Percentiles rank a stretch among this genome's conserved stretches.
phyloP scores from a whole-genome alignment of 2,113 vertebrate genomes.

The rat (Rattus norvegicus) region GRCr8 NC_086027.1:70463001-70463500 shows the following conservation, averaged over 20 bases:
- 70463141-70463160: conserved; percentile 5
- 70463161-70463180: neutral
- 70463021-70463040: neutral
- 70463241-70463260: neutral
- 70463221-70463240: neutral
- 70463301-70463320: neutral
- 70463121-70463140: conserved; percentile 20
- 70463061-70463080: neutral
- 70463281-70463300: neutral
- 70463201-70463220: neutral
- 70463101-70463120: conserved; percentile 32
- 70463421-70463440: neutral
- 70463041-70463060: conserved; percentile 26
- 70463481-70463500: neutral
- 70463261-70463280: neutral
- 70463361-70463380: neutral
- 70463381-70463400: neutral
- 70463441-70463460: neutral
- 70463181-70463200: neutral
- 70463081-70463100: conserved; percentile 2
- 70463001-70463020: neutral
- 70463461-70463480: neutral
- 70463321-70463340: neutral
- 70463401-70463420: neutral
- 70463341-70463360: neutral